Conservation (phyloP, 2,888 invertebrate genomes). For the Oeneis ivallda region DNA sequence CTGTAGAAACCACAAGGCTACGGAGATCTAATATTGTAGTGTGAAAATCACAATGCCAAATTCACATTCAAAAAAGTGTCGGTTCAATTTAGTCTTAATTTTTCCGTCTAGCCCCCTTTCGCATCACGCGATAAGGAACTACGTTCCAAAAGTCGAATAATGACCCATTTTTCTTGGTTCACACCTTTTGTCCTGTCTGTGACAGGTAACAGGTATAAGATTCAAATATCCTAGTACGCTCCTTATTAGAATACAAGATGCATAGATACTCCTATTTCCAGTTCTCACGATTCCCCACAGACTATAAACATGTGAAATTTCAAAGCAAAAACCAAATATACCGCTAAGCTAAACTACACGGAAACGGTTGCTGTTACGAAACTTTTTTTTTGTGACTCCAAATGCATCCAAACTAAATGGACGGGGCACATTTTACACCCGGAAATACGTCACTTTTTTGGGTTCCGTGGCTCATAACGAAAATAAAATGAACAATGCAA, state of each 20-base stretch:
- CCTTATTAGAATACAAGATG: slow-evolving; percentile 62
- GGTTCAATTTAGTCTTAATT: too few relatives aligned
- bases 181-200: slow-evolving; percentile 1
- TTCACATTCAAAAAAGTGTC: too few relatives aligned
- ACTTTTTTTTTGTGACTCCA: slow-evolving; percentile 52
- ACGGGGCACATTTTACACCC: slow-evolving; percentile 74
- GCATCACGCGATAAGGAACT: too few relatives aligned
- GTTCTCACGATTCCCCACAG: slow-evolving; percentile 49
- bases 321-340: slow-evolving; percentile 53
- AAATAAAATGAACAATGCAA: neutral
- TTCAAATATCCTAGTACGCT: slow-evolving; percentile 10
- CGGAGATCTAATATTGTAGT: too few relatives aligned
- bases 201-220: too few relatives aligned
- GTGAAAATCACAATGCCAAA: too few relatives aligned
- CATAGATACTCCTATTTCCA: slow-evolving; percentile 51
- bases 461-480: neutral
- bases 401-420: slow-evolving; percentile 69
- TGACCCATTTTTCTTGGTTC: neutral
- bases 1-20: too few relatives aligned
- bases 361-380: slow-evolving; percentile 52
- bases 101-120: too few relatives aligned
- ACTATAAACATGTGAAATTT: slow-evolving; percentile 42
- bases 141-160: too few relatives aligned
- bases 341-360: slow-evolving; percentile 53
- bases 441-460: slow-evolving; percentile 63